Conservation (phyloP, 2,888 invertebrate genomes). For the Ophioninae sp. region DNA sequence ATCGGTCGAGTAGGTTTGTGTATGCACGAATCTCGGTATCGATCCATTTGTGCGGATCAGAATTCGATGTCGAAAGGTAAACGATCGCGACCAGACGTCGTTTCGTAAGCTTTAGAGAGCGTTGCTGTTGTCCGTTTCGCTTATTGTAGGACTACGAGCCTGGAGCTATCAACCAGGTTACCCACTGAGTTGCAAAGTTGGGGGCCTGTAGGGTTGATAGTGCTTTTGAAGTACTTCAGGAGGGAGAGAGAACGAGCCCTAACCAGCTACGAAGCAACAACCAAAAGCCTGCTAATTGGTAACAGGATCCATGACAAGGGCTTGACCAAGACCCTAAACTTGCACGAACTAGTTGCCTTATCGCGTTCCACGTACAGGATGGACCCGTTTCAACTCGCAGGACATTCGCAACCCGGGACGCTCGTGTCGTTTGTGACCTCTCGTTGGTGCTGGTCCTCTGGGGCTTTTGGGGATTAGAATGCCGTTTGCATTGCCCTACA, state of each 20-base stretch:
- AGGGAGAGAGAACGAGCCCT: not conserved
- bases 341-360: slow-evolving; percentile 12
- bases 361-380: slow-evolving; percentile 11
- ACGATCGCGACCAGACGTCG: not conserved
- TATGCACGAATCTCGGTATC: not conserved
- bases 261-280: slow-evolving; percentile 12
- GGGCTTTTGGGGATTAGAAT: slow-evolving; percentile 62
- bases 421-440: not conserved
- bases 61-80: not conserved
- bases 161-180: not conserved
- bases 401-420: slow-evolving; percentile 24
- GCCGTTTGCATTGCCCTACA: not conserved
- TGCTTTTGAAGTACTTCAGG: not conserved
- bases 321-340: slow-evolving; percentile 33
- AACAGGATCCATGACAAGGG: slow-evolving; percentile 44
- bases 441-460: slow-evolving; percentile 36
- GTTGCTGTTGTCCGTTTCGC: not conserved
- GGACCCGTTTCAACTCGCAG: slow-evolving; percentile 6
- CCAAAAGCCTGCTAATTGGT: slow-evolving; percentile 45
- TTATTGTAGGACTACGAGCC: not conserved
- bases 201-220: not conserved
- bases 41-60: not conserved
- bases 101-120: not conserved
- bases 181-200: not conserved
- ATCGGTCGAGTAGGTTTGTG: not conserved